Base-by-base conservation (phyloP, 2,888 invertebrate species). In the Trissonchulus latispiculum region DNA sequence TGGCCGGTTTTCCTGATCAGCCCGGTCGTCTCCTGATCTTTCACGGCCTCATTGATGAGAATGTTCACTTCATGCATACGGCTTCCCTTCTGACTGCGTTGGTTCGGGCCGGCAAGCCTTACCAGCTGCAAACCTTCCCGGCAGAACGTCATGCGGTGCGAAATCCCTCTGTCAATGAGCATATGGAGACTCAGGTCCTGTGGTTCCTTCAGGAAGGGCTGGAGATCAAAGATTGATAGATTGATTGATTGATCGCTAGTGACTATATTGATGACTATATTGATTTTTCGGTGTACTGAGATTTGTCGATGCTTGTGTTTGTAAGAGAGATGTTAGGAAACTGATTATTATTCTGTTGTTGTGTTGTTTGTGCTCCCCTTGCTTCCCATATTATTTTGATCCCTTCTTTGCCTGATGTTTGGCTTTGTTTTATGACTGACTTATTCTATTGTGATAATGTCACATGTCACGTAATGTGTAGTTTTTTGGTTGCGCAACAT, bases 1-100 rank as follows among this genome's bases (percentile, higher is more conserved):
- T 92, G 69, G 89, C 90, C 78, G 89, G 89, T 83, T 92, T 96
- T 84, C 95, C 95, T 1, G 92, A 95, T 82, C 91, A 94, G 77
- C 84, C 85, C 74, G 85, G 85, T 80, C 89, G 96, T 48, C 85
- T 99, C 77, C 86, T 99, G 29, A 92, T 99, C 61, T 92, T 97
- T 78, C 99, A 99, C 84, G 99, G 99, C 1, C 86, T 97, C 76
- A 94, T 95, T 73, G 99, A 99, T 84, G 99, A 99, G 85, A 99
- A 99, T 83, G 99, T 99, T 0, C 99, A 99, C 84, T 97, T 99
- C 85, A 90, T 90, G 78, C 99, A 99, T 85, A 95, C 95, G 23
- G 92, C 92, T 80, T 90, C 91, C 78, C 86, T 99, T 75, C 90
- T 99, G 33, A 91, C 92, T 77, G 90, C 91, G 74, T 87, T 99